Evolutionary conservation across 2,888 invertebrate genomes (phyloP), one percentile per base, ranked within the genome.

Genomic region (Ophion ellenae): DNA sequence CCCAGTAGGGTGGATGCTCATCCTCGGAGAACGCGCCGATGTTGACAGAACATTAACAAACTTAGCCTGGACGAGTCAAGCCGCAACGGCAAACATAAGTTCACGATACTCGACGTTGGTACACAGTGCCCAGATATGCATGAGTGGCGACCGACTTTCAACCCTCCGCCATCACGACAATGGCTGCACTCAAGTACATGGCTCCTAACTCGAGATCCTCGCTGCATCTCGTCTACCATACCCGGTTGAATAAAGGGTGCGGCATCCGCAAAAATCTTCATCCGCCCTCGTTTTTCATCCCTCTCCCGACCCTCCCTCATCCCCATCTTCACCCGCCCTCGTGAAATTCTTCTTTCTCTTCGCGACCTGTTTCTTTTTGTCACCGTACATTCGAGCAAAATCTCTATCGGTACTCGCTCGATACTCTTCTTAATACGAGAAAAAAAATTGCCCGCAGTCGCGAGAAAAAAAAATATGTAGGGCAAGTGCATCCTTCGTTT

Each of bases 91-190:
- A 77, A 73, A 81, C 77, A 77, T 73, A 67, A 70, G 81, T 61
- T 78, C 77, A 78, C 64, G 81, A 67, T 69, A 59, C 74, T 81
- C 75, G 77, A 70, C 73, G 71, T 80, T 79, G 20, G 59, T 81
- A 73, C 67, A 78, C 61, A 45, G 89, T 88, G 87, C 87, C 85
- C 89, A 90, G 90, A 91, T 90, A 90, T 89, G 88, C 90, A 84
- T 83, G 84, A 87, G 88, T 85, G 87, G 84, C 90, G 92, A 92
- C 92, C 92, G 88, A 91, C 87, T 91, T 92, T 81, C 82, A 83
- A 63, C 86, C 66, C 70, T 40, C 40, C 40, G 79, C 83, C 81
- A 84, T 88, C 84, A 53, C 88, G 87, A 92, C 91, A 92, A 92
- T 90, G 87, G 89, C 88, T 85, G 83, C 88, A 89, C 91, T 90